These are phyloP conservation scores for Lagria hirta DNA, from an alignment of 2,888 invertebrate species.

Conservation along the genomic window DNA sequence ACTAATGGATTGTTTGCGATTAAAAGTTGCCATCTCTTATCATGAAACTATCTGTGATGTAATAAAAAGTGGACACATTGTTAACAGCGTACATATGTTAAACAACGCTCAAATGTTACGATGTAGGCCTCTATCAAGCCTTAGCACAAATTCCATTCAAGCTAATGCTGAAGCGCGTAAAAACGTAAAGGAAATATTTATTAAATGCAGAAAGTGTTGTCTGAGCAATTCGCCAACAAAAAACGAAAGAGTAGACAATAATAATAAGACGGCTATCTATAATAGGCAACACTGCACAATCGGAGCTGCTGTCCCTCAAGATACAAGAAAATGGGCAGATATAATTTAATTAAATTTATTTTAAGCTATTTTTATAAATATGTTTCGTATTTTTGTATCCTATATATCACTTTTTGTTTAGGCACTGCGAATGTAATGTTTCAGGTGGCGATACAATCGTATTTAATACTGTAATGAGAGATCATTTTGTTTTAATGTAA, in stretches of 20 bases:
- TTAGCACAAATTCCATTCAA: constrained; percentile 23
- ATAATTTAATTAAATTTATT: constrained; percentile 8
- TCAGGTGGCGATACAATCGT: constrained; percentile 9
- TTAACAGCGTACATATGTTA: constrained; percentile 56
- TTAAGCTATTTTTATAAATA: constrained; percentile 12
- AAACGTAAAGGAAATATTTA: too few relatives aligned
- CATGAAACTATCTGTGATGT: constrained; percentile 49
- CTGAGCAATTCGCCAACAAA: constrained; percentile 13
- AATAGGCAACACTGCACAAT: constrained; percentile 19
- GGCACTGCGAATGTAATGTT: constrained; percentile 8
- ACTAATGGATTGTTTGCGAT: constrained; percentile 28
- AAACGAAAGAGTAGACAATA: constrained; percentile 22
- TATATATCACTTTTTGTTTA: constrained; percentile 8
- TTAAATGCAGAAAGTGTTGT: constrained; percentile 15
- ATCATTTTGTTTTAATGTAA: too few relatives aligned
- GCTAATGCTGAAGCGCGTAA: too few relatives aligned
- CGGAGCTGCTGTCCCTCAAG: constrained; percentile 14
- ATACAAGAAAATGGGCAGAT: constrained; percentile 5
- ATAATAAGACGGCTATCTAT: too few relatives aligned
- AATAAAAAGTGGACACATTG: constrained; percentile 49
- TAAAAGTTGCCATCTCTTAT: constrained; percentile 38
- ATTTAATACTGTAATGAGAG: too few relatives aligned
- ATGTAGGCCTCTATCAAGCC: constrained; percentile 44
- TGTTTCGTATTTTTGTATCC: constrained; percentile 18
- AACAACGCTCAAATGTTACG: constrained; percentile 54